Evolutionary conservation across 2,113 vertebrate species (phyloP), one percentile per base, ranked within the genome.

Genomic region (Amphilophus citrinellus): DNA sequence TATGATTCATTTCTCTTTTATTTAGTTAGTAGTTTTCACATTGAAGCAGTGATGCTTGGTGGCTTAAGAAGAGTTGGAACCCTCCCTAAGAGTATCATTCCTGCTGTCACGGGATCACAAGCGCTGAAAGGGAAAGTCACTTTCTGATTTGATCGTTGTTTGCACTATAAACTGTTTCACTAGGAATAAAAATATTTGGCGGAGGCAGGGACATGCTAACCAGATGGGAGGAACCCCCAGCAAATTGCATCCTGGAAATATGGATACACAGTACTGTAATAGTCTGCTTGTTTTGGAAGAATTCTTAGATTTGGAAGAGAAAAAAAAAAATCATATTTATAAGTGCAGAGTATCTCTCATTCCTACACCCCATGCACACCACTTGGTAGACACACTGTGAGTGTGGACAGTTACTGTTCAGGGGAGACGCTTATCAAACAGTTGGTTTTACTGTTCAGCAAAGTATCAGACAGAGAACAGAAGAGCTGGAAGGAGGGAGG

Each of bases 381-480:
- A n/a, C 10, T 71, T 4, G 7, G n/a, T 57, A 39, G n/a, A 32
- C 20, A 57, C 53, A 9, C 32, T 22, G 15, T 20, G 47, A 7
- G 58, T 50, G 6, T 6, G 20, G 10, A 78, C 39, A 32, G 6
- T 15, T 6, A 8, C 42, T 44, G 42, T 44, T 44, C 10, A 11
- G 42, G 42, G 39, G 39, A 42, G 44, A 11, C 1, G 42, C 14
- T 47, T 47, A 47, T 47, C 44, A 47, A 47, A 15, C 14, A 47
- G 11, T 14, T 13, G 14, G 44, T 44, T 37, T 8, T 61, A 15
- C 53, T 58, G 53, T 59, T 59, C 39, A 42, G 42, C 24, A 77
- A 68, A 1, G 65, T 57, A 66, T 62, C 62, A 65, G 71, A 61
- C 15, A 39, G 83, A 32, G 37, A 71, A 10, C 22, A 76, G 50